Evolutionary conservation across 2,113 vertebrate genomes (phyloP).

Genomic region (Gasterosteus aculeatus): DNA sequence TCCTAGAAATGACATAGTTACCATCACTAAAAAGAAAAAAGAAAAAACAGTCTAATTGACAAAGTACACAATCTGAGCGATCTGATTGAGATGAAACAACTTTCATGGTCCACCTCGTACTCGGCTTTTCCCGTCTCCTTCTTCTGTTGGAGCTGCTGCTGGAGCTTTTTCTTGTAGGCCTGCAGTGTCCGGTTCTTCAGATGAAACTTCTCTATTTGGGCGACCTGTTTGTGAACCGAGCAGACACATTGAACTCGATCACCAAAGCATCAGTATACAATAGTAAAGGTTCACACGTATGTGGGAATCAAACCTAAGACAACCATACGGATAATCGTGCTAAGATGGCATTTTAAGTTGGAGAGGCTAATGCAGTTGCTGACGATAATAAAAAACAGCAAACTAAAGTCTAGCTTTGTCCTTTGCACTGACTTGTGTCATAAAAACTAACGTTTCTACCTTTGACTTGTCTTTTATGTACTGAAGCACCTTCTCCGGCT

Average conservation of each 20-base stretch:
- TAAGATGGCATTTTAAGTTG: background rate
- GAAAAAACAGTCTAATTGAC: no score
- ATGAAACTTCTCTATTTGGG: constrained; percentile 45
- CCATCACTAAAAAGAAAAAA: no score
- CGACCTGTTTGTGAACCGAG: constrained; percentile 37
- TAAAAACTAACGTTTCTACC: constrained; percentile 32
- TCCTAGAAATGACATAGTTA: constrained; percentile 24
- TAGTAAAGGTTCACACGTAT: background rate
- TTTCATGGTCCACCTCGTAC: constrained; percentile 45
- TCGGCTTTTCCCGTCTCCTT: constrained; percentile 32
- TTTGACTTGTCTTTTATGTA: constrained; percentile 46
- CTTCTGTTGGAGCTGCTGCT: constrained; percentile 59
- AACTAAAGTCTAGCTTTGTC: no score
- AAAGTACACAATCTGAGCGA: no score
- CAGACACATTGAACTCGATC: background rate
- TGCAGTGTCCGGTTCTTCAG: constrained; percentile 54
- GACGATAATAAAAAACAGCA: no score
- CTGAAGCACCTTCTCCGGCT: constrained; percentile 54
- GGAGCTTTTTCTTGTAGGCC: constrained; percentile 42
- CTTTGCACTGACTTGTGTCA: background rate
- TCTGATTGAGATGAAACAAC: background rate
- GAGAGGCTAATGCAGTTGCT: no score
- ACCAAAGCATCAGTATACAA: background rate
- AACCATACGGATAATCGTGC: background rate
- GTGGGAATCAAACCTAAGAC: background rate